These are phyloP conservation scores for Drosophila sturtevanti DNA, from an alignment of 1,140 invertebrate genomes.

Conservation along the genomic window DNA sequence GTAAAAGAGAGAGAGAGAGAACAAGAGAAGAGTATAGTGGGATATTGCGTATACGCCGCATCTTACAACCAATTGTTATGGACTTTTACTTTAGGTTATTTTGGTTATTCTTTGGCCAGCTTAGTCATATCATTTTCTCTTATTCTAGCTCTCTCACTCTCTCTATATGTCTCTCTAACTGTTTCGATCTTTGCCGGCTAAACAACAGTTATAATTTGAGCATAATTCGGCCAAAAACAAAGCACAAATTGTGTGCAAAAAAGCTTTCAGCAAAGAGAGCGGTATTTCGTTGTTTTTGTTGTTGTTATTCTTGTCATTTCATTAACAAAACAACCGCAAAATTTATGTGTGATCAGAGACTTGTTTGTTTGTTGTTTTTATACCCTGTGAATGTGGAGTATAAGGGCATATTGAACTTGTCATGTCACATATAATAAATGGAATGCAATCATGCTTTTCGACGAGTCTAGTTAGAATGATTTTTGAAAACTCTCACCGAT, in stretches of 20 bases:
- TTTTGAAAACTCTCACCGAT: background rate
- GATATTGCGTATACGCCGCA: constrained; percentile 49
- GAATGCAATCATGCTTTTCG: no score
- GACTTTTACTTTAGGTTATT: constrained; percentile 49
- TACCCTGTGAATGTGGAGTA: background rate
- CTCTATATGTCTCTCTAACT: constrained; percentile 46
- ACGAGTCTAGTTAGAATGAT: no score
- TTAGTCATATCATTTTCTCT: constrained; percentile 59
- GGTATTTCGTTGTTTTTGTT: constrained; percentile 14
- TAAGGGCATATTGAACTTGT: background rate
- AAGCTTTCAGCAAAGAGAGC: constrained; percentile 51
- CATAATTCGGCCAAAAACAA: constrained; percentile 46
- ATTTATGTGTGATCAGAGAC: constrained; percentile 73
- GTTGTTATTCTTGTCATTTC: constrained; percentile 54
- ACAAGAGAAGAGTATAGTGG: background rate
- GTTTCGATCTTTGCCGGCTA: constrained; percentile 64
- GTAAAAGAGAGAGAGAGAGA: constrained; percentile 1
- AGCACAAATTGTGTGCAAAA: constrained; percentile 25
- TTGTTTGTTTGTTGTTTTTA: constrained; percentile 28
- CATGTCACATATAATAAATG: background rate
- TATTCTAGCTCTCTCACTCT: constrained; percentile 15
- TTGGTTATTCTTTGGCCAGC: constrained; percentile 21
- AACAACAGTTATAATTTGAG: constrained; percentile 77
- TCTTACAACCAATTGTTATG: constrained; percentile 12
- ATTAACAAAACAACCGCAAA: constrained; percentile 77